A percentile compares a stretch with the other conserved stretches of the same genome.
Evolutionary conservation across 2,113 vertebrate genomes (phyloP).

Genomic region (Stomatorhinus ivindoensis): DNA sequence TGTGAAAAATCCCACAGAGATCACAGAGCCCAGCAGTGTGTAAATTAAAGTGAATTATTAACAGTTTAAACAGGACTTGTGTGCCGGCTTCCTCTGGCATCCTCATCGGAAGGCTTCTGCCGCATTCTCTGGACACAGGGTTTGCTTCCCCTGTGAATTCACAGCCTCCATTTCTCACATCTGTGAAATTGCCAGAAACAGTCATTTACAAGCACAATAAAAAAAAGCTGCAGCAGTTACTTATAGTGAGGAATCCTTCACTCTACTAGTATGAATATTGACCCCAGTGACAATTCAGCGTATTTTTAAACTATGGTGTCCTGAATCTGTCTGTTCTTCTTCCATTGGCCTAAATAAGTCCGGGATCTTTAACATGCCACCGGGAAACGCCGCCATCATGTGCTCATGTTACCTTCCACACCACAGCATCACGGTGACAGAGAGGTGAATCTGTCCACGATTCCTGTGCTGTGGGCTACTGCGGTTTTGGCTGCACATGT

Average conservation of each 20-base stretch:
- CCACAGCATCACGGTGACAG: not conserved
- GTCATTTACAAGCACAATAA: not conserved
- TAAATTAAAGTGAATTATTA: constrained; percentile 5
- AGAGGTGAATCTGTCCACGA: not conserved
- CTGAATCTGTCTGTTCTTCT: not conserved
- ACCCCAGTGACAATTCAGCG: not conserved
- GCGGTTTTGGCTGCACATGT: not conserved
- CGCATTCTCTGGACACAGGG: not conserved
- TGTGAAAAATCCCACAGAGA: not conserved
- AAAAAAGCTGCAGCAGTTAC: not conserved
- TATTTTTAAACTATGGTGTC: not conserved
- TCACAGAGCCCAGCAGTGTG: not conserved
- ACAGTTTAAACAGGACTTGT: not conserved
- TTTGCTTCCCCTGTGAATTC: not conserved
- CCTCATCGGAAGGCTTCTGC: not conserved
- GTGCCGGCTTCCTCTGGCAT: not conserved
- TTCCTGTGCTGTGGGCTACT: not conserved
- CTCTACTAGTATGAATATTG: not conserved
- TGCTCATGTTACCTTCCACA: not conserved
- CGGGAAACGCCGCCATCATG: not conserved
- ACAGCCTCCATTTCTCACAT: not conserved
- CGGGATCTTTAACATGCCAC: not conserved
- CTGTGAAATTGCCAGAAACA: not conserved
- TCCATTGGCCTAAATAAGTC: not conserved
- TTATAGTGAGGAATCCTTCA: not conserved